Evolutionary conservation across 2,113 vertebrate species (phyloP), one percentile per base, ranked within the genome.

Genomic region (Rallus limicola): DNA sequence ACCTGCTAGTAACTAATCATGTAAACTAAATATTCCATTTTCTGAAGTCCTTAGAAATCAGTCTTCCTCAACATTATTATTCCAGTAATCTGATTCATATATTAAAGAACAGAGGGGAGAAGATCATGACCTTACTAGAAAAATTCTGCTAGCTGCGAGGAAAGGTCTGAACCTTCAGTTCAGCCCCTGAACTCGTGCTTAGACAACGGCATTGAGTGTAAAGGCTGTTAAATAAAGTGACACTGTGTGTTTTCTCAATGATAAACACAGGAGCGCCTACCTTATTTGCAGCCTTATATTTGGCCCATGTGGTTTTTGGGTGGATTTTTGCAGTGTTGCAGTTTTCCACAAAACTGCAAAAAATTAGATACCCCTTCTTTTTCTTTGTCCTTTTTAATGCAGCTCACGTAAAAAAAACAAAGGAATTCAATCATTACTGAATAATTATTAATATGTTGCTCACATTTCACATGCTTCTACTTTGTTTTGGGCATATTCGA

Each of bases 401-500:
- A 90, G 13, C 16, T 91, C 34, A 48, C 29, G 46, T 70, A 67
- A 77, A 60, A 60, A 60, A 70, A 59, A 6, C 31, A 71, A 25
- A 63, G 24, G 52, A 86, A 48, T 70, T 80, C 23, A 86, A 44
- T 5, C 4, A 56, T 82, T 86, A 94, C 42, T 64, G 65, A 94
- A 78, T 36, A 96, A 36, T 6, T 63, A 89, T 95, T 96, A 92
- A 70, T 86, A 94, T 85, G 74, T 89, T 95, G 44, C 33, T 87
- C 55, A 62, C 46, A 82, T 95, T 96, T 92, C 55, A 63, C 48
- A 34, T 9, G 2, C 31, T 93, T 65, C 59, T 70, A 70, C 65
- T 91, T 79, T 91, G 68, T 69, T 95, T 94, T 74, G 72, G 52
- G 60, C 59, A 55, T 67, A 75, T 86, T 90, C 74, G 34, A 63